Evolutionary conservation across 2,797 vertebrate species (phyloP).

Genomic region (Glossophaga mutica): DNA sequence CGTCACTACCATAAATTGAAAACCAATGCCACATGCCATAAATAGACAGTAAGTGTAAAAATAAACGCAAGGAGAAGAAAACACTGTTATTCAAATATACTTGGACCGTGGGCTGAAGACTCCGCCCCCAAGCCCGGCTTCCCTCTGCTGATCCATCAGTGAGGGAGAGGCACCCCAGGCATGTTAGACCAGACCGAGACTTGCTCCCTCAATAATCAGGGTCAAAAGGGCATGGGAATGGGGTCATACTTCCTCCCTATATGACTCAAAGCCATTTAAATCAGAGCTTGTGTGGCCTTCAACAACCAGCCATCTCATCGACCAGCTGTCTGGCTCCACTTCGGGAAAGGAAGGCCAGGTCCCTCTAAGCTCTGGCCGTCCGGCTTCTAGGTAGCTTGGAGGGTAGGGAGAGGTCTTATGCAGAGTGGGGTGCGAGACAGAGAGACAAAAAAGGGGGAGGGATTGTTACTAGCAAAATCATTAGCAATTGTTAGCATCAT

Average conservation of each 20-base stretch:
- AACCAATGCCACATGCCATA: not conserved
- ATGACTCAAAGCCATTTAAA: not conserved
- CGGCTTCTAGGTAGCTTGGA: not conserved
- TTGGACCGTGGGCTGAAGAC: not conserved
- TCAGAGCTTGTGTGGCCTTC: not conserved
- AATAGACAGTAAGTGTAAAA: not conserved
- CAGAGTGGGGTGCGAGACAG: not conserved
- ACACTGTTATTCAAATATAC: not conserved
- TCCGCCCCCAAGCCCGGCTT: not conserved
- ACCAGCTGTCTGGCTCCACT: not conserved
- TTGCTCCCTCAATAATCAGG: not conserved
- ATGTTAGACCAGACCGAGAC: fast-evolving
- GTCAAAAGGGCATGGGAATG: not conserved
- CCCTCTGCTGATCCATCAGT: too few species aligned
- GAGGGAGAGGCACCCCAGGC: not conserved
- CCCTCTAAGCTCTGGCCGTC: not conserved
- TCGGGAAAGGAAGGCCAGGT: fast-evolving
- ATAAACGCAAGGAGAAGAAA: not conserved
- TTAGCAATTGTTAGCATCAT: not conserved
- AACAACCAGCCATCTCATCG: fast-evolving
- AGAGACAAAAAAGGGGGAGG: not conserved
- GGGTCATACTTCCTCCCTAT: not conserved
- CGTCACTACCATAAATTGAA: not conserved
- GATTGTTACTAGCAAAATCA: not conserved
- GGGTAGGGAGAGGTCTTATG: not conserved